phyloP scores from a whole-genome alignment of 2,888 invertebrate species.

The Macrophya alboannulata region DNA sequence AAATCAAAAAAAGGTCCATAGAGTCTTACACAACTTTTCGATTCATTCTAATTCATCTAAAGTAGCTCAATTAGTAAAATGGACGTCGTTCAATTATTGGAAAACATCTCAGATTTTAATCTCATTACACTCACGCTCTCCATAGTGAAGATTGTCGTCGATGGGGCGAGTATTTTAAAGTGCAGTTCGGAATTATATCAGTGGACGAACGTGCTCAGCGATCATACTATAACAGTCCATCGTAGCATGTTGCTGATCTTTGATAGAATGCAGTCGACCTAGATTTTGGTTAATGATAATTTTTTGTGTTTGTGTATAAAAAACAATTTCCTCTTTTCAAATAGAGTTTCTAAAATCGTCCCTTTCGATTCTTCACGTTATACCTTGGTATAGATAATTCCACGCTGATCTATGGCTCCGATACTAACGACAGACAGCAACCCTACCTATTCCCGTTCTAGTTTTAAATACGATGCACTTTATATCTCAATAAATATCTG shows the following conservation, averaged over 20 bases:
- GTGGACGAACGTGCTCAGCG: background rate
- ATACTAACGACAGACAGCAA: background rate
- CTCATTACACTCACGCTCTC: background rate
- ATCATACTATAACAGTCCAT: background rate
- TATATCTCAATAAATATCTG: background rate
- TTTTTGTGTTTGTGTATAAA: background rate
- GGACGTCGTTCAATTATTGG: background rate
- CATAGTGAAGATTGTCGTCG: background rate
- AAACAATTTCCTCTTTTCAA: no score
- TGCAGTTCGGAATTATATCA: background rate
- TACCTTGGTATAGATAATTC: background rate
- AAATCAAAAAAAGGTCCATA: background rate
- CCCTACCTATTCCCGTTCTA: background rate
- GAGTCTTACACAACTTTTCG: background rate
- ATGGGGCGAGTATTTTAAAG: background rate
- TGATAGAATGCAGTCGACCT: background rate
- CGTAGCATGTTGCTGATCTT: background rate
- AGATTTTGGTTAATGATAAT: background rate
- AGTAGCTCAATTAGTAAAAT: background rate
- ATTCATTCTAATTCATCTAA: background rate
- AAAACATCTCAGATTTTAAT: conserved; percentile 12
- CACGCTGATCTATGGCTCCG: background rate
- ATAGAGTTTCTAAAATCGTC: background rate
- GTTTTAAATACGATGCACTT: background rate
- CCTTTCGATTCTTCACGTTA: background rate